Conservation (phyloP, 2,113 vertebrate genomes). For the Garra rufa region DNA sequence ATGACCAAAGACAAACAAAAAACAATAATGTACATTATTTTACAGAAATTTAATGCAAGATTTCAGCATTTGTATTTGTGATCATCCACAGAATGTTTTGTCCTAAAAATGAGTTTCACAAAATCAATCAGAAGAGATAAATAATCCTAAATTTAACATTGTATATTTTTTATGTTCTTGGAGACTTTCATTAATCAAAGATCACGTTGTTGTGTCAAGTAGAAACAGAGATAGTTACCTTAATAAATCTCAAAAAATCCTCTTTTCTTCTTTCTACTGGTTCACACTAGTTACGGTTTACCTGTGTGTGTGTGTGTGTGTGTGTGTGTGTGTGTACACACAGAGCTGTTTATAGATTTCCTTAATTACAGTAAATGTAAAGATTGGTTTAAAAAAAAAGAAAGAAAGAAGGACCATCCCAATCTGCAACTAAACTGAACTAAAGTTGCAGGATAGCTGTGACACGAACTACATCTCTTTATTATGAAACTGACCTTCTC, state of each 20-base stretch:
- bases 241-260: background rate
- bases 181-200: background rate
- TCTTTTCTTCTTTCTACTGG: background rate
- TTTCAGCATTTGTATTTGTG: no score
- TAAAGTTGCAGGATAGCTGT: background rate
- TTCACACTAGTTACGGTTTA: no score
- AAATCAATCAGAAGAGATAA: background rate
- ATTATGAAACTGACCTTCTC: background rate
- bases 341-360: background rate
- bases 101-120: no score
- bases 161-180: background rate
- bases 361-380: background rate
- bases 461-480: background rate
- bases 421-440: background rate
- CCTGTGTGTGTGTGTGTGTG: no score
- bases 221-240: background rate
- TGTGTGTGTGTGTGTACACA: no score
- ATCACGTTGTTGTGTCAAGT: background rate
- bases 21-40: background rate
- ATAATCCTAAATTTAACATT: background rate
- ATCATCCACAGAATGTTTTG: no score
- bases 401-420: background rate
- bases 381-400: background rate
- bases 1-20: no score
- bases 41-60: background rate